Percentiles rank a stretch among this genome's conserved stretches.
Conservation (phyloP, 2,113 vertebrate species). For the Ginglymostoma cirratum region DNA sequence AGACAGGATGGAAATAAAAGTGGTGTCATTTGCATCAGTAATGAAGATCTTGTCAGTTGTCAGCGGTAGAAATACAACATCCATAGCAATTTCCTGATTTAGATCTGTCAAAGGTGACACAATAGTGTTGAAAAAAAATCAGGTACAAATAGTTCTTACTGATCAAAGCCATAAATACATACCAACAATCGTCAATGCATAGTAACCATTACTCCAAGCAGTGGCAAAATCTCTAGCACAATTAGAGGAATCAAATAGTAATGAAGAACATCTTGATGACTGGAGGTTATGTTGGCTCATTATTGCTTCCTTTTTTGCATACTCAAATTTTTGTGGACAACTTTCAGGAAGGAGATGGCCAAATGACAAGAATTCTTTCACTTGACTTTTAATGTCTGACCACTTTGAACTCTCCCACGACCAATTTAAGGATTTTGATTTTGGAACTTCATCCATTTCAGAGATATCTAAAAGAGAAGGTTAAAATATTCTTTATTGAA, state of each 20-base stretch:
- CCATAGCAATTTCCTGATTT: slow-evolving; percentile 33
- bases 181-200: slow-evolving; percentile 16
- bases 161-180: slow-evolving; percentile 21
- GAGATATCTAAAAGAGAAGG: background rate
- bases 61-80: slow-evolving; percentile 24
- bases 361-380: slow-evolving; percentile 28
- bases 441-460: slow-evolving; percentile 12
- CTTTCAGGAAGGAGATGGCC: slow-evolving; percentile 15
- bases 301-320: slow-evolving; percentile 29
- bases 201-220: background rate
- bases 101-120: slow-evolving; percentile 26
- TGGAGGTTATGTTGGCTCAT: slow-evolving; percentile 31
- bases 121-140: background rate
- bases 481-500: background rate
- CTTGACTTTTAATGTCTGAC: background rate
- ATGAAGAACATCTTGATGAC: background rate
- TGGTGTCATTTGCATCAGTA: background rate
- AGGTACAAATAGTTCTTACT: background rate
- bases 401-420: slow-evolving; percentile 32
- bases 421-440: background rate
- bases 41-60: background rate
- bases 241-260: background rate
- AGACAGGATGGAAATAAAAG: slow-evolving; percentile 32
- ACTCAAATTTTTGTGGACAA: slow-evolving; percentile 26
- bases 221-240: background rate